Conservation (phyloP, 2,888 invertebrate genomes). For the Shargacucullia verbasci region DNA sequence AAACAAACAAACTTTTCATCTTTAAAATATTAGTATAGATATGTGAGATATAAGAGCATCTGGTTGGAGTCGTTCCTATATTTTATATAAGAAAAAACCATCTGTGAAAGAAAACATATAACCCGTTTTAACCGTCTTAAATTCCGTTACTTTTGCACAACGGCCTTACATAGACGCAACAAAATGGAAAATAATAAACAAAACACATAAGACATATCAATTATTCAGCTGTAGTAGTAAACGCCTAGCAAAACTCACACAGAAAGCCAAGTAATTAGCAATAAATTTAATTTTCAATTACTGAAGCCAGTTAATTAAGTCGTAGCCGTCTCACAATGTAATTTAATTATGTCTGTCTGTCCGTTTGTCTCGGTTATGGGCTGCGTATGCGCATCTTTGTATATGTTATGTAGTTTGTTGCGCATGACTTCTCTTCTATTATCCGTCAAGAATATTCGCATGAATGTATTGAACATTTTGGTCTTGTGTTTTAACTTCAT, state of each 20-base stretch:
- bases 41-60: too few species aligned
- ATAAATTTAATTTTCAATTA: slow-evolving; percentile 85
- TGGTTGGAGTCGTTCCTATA: too few species aligned
- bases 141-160: background rate
- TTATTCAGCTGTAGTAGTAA: slow-evolving; percentile 24
- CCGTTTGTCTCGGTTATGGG: slow-evolving; percentile 43
- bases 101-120: too few species aligned
- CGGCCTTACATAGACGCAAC: background rate
- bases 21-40: too few species aligned
- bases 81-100: too few species aligned
- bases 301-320: slow-evolving; percentile 74
- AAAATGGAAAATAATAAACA: slow-evolving; percentile 28
- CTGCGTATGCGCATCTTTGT: slow-evolving; percentile 36
- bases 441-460: background rate
- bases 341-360: slow-evolving; percentile 57
- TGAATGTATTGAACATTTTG: slow-evolving; percentile 1
- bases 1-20: too few species aligned
- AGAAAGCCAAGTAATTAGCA: slow-evolving; percentile 70
- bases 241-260: slow-evolving; percentile 25
- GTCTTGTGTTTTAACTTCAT: background rate
- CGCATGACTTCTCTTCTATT: slow-evolving; percentile 13
- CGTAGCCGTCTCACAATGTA: slow-evolving; percentile 44
- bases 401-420: slow-evolving; percentile 22
- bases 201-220: slow-evolving; percentile 23
- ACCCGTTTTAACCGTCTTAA: background rate